These are phyloP conservation scores for Poecilia velifera DNA, from an alignment of 2,797 vertebrate species.

Conservation along the genomic window DNA sequence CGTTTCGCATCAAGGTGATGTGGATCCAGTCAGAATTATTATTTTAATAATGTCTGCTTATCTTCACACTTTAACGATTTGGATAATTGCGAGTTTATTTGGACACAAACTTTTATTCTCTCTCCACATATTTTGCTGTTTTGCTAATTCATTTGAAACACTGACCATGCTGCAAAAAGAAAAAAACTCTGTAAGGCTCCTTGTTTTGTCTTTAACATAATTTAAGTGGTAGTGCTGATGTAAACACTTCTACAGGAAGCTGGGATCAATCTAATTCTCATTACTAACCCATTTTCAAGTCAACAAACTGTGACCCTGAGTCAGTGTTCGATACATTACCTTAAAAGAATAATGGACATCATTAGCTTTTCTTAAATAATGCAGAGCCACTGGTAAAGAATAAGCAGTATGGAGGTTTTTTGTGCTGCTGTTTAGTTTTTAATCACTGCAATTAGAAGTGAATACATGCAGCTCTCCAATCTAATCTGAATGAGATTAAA, in stretches of 20 bases:
- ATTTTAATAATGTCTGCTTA: not conserved
- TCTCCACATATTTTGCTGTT: not conserved
- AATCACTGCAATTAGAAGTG: conserved; percentile 10
- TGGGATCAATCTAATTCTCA: conserved; percentile 65
- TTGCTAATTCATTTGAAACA: conserved; percentile 31
- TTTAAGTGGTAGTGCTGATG: conserved; percentile 40
- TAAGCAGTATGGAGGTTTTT: conserved; percentile 37
- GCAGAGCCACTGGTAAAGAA: conserved; percentile 37
- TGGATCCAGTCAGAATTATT: not conserved
- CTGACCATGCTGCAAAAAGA: not conserved
- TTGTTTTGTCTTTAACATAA: conserved; percentile 21
- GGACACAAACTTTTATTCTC: not conserved
- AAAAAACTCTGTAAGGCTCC: conserved; percentile 13
- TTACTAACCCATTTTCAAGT: conserved; percentile 60
- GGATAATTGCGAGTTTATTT: not conserved
- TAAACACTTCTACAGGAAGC: conserved; percentile 39
- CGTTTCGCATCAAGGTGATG: not conserved
- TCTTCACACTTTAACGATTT: not conserved
- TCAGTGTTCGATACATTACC: conserved; percentile 32
- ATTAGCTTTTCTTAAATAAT: conserved; percentile 59
- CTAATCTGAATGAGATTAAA: conserved; percentile 8
- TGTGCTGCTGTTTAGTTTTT: conserved; percentile 4
- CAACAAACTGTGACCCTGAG: conserved; percentile 20
- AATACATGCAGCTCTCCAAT: conserved; percentile 25
- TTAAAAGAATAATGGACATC: conserved; percentile 70